Evolutionary conservation across 2,113 vertebrate genomes (phyloP).

Genomic region (Nothocercus nigrocapillus): DNA sequence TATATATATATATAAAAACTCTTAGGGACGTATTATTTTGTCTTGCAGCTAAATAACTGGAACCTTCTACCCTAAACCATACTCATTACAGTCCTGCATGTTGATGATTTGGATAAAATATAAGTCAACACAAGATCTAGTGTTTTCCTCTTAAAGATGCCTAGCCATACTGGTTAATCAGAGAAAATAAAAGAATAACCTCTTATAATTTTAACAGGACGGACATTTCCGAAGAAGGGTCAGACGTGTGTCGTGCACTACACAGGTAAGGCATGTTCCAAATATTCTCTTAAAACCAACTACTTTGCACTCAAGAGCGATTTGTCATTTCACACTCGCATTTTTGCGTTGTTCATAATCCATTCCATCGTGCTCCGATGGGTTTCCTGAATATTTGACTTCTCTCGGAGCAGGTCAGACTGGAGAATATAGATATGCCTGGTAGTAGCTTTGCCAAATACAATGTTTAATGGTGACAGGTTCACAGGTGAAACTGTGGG

Average conservation of each 20-base stretch:
- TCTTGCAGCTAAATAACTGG: neutral
- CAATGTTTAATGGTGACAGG: rapidly evolving
- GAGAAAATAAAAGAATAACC: neutral
- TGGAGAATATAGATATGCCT: neutral
- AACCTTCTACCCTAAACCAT: neutral
- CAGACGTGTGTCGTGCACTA: slow-evolving; percentile 98
- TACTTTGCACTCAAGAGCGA: neutral
- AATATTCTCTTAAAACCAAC: neutral
- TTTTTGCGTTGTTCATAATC: neutral
- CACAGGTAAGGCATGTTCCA: slow-evolving; percentile 85
- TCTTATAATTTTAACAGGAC: slow-evolving; percentile 81
- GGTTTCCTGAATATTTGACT: neutral
- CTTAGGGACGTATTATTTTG: neutral
- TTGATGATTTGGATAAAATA: neutral
- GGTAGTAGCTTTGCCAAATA: neutral
- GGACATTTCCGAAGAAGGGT: slow-evolving; percentile 98
- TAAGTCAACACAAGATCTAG: neutral
- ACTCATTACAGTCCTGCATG: neutral
- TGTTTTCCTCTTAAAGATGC: neutral
- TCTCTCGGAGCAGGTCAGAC: neutral
- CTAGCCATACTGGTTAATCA: neutral
- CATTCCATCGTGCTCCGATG: neutral
- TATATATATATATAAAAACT: neutral
- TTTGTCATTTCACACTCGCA: neutral
- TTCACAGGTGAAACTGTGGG: neutral